A percentile compares a stretch with the other conserved stretches of the same genome.
phyloP scores from a whole-genome alignment of 37 sponge, comb jelly and placozoan genomes.

The Hormiphora californensis region DNA sequence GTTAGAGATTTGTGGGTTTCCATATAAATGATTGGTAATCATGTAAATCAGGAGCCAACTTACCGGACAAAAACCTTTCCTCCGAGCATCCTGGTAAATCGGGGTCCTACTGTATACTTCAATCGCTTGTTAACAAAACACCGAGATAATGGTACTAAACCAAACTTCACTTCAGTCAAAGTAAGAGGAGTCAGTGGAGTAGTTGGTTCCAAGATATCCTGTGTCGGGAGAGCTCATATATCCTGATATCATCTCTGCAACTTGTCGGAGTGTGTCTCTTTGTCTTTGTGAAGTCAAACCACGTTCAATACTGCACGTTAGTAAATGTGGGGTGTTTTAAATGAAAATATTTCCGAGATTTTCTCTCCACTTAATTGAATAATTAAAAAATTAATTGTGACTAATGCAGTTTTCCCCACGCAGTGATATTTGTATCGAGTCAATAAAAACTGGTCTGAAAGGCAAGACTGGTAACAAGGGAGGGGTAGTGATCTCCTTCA shows the following conservation, averaged over 20 bases:
- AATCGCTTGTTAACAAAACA: too few species aligned
- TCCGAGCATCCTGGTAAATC: too few species aligned
- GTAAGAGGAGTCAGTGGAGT: slow-evolving; percentile 83
- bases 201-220: slow-evolving; percentile 78
- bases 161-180: slow-evolving; percentile 63
- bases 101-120: too few species aligned
- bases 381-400: too few species aligned
- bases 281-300: slow-evolving; percentile 77
- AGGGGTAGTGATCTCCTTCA: slow-evolving; percentile 82
- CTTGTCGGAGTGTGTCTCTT: slow-evolving; percentile 95
- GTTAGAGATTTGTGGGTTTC: too few species aligned
- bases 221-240: slow-evolving; percentile 67
- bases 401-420: not conserved
- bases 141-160: too few species aligned
- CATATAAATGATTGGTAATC: too few species aligned
- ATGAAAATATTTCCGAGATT: too few species aligned
- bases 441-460: slow-evolving; percentile 94
- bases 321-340: not conserved
- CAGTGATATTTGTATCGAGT: slow-evolving; percentile 51
- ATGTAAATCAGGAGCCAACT: too few species aligned
- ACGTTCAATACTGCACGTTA: slow-evolving; percentile 78
- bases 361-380: too few species aligned
- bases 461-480: slow-evolving; percentile 98
- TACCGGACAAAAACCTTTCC: too few species aligned
- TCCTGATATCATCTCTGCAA: slow-evolving; percentile 85